phyloP scores from a whole-genome alignment of 2,797 vertebrate genomes.

The Acipenser oxyrinchus region DNA sequence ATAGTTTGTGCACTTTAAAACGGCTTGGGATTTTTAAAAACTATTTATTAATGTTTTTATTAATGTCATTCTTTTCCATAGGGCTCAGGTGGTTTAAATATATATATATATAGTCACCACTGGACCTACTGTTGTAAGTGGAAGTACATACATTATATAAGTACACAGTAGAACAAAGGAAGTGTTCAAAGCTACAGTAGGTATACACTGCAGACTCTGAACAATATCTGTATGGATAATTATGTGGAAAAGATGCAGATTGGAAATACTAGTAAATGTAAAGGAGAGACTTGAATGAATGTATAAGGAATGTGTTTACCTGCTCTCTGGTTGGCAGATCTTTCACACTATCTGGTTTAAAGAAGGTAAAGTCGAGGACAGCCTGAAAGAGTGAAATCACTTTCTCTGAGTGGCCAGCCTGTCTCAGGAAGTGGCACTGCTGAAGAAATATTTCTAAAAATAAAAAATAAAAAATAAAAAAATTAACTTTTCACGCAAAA shows the following conservation, averaged over 20 bases:
- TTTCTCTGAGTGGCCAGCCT: slow-evolving; percentile 78
- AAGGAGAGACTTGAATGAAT: too few relatives aligned
- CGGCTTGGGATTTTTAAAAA: too few relatives aligned
- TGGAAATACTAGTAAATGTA: too few relatives aligned
- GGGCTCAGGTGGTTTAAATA: too few relatives aligned
- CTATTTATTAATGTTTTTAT: too few relatives aligned
- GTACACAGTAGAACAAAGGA: too few relatives aligned
- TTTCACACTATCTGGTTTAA: slow-evolving; percentile 76
- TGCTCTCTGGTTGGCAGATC: slow-evolving; percentile 53
- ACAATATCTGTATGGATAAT: not conserved
- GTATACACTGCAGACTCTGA: not conserved
- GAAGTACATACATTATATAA: too few relatives aligned
- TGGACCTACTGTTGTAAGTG: too few relatives aligned
- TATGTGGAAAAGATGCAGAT: too few relatives aligned
- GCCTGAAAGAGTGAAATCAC: slow-evolving; percentile 80
- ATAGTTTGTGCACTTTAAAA: slow-evolving; percentile 38
- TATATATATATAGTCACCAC: too few relatives aligned
- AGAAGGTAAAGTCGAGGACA: slow-evolving; percentile 82
- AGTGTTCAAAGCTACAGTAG: too few relatives aligned
- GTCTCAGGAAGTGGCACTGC: slow-evolving; percentile 82
- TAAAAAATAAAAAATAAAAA: slow-evolving; percentile 10
- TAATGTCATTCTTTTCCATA: too few relatives aligned
- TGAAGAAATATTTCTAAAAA: slow-evolving; percentile 77
- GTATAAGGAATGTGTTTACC: slow-evolving; percentile 26
- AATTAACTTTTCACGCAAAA: not conserved